A percentile compares a stretch with the other conserved stretches of the same genome.
Conservation (phyloP, 2,797 vertebrate genomes). For the Coracias cyanogaster region DNA sequence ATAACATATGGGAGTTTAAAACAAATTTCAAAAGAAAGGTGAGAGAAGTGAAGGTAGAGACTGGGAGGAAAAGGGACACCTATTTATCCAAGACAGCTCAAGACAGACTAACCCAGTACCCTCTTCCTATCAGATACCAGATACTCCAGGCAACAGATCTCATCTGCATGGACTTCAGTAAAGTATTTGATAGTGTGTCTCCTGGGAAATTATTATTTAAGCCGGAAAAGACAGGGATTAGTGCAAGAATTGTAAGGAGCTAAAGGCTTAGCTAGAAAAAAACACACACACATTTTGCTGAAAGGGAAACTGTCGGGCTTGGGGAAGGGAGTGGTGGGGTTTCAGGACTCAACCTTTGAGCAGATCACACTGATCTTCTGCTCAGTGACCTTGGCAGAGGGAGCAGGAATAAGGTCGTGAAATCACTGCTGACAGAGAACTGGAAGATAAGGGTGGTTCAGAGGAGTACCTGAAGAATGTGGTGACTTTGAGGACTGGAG, state of each 20-base stretch:
- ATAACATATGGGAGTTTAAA: not conserved
- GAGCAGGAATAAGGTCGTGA: not conserved
- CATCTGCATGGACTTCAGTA: not conserved
- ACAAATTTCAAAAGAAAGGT: not conserved
- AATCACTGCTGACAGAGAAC: not conserved
- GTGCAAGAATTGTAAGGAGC: not conserved
- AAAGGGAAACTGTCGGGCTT: not conserved
- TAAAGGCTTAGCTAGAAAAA: not conserved
- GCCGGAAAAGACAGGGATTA: conserved; percentile 6
- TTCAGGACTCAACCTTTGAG: not conserved
- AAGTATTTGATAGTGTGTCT: not conserved
- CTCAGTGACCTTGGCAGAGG: not conserved
- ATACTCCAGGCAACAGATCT: not conserved
- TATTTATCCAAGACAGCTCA: not conserved
- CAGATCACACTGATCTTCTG: not conserved
- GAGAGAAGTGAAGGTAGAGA: not conserved
- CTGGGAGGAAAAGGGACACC: not conserved
- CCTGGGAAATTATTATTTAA: conserved; percentile 16
- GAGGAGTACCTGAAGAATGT: not conserved
- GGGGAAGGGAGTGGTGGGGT: not conserved
- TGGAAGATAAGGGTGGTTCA: not conserved
- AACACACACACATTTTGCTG: not conserved
- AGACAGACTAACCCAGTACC: not conserved
- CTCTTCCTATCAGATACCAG: not conserved
- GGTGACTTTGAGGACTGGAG: not conserved